phyloP scores from a whole-genome alignment of 53 echinoderm and acorn worm species.

The Temnopleurus reevesii region DNA sequence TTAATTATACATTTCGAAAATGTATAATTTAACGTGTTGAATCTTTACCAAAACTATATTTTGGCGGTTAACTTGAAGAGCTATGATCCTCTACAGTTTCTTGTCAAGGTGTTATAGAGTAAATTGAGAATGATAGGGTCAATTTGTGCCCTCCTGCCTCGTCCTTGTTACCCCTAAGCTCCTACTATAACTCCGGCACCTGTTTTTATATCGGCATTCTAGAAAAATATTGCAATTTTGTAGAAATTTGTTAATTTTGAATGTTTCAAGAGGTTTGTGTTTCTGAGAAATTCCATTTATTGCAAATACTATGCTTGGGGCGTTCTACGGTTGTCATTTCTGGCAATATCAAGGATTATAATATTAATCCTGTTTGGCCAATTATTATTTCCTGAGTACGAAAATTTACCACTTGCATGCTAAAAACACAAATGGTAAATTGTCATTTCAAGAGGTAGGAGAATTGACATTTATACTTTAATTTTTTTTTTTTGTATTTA shows the following conservation, averaged over 20 bases:
- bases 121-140: conserved; percentile 5
- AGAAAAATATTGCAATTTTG: background rate
- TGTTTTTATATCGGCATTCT: background rate
- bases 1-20: no score
- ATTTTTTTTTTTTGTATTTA: no score
- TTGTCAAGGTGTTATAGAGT: background rate
- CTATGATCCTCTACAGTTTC: background rate
- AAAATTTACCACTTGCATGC: no score
- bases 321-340: background rate
- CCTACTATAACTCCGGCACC: background rate
- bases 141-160: background rate
- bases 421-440: no score
- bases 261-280: background rate
- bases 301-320: background rate
- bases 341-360: no score
- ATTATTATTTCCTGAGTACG: no score
- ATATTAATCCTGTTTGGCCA: no score
- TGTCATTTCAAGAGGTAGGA: no score
- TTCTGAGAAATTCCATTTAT: background rate
- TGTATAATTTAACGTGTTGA: no score
- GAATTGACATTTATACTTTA: no score
- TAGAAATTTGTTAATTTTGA: background rate
- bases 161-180: background rate
- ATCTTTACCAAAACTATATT: no score
- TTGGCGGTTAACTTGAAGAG: background rate